These are phyloP conservation scores for Mus spicilegus DNA, from an alignment of 2,113 vertebrate genomes.

Conservation along the genomic window DNA sequence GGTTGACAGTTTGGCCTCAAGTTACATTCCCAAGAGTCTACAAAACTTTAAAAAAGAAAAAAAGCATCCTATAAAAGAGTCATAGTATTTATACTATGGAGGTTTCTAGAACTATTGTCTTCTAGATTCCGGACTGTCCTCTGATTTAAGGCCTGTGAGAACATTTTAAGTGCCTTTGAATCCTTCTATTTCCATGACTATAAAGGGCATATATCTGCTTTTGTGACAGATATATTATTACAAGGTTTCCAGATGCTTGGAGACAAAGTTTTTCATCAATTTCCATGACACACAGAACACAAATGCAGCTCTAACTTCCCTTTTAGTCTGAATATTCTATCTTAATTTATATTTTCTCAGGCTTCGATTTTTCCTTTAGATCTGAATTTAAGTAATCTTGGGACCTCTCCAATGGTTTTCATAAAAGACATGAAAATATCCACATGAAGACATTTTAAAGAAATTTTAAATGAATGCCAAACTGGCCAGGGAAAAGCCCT, in stretches of 20 bases:
- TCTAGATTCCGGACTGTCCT: background rate
- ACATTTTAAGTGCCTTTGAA: slow-evolving; percentile 5
- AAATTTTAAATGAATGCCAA: slow-evolving; percentile 12
- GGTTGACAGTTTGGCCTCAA: background rate
- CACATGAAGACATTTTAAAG: background rate
- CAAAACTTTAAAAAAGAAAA: background rate
- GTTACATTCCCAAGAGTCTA: background rate
- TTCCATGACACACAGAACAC: slow-evolving; percentile 11
- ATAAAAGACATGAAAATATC: slow-evolving; percentile 7
- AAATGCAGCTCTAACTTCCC: slow-evolving; percentile 20
- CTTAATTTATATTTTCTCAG: slow-evolving; percentile 43
- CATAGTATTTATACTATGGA: background rate
- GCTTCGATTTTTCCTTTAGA: background rate
- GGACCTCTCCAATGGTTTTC: slow-evolving; percentile 13
- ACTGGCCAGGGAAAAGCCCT: background rate
- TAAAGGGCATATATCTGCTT: background rate
- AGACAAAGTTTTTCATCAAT: slow-evolving; percentile 46
- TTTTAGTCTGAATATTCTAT: slow-evolving; percentile 15
- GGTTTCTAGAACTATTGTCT: background rate
- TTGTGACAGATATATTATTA: background rate
- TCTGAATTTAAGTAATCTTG: slow-evolving; percentile 25
- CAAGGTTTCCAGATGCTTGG: background rate
- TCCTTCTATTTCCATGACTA: slow-evolving; percentile 1
- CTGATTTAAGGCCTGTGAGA: slow-evolving; percentile 17
- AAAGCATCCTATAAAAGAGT: background rate